These are phyloP conservation scores for Drosophila rhopaloa DNA, from an alignment of 1,140 invertebrate genomes.

Conservation along the genomic window DNA sequence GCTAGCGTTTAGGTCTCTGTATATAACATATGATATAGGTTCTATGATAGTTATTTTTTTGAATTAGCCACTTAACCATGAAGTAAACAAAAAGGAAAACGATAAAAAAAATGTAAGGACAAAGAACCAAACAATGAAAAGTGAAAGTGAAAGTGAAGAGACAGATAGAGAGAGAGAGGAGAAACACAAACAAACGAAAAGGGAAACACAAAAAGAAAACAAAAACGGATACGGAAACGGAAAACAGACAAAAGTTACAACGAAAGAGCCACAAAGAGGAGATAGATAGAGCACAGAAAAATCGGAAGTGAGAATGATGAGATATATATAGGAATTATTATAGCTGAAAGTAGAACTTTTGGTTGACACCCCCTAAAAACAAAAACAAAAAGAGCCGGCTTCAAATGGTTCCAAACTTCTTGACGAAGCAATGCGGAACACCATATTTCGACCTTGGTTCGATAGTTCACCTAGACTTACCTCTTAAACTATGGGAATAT, in stretches of 20 bases:
- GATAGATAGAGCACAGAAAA: slow-evolving; percentile 13
- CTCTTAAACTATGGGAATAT: slow-evolving; percentile 9
- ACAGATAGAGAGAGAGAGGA: slow-evolving; percentile 26
- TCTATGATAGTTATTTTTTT: slow-evolving; percentile 27
- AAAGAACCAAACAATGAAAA: slow-evolving; percentile 44
- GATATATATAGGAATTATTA: slow-evolving; percentile 24
- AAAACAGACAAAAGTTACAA: slow-evolving; percentile 51
- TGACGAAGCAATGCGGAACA: slow-evolving; percentile 26
- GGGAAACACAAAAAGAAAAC: slow-evolving; percentile 12
- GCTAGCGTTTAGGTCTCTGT: slow-evolving; percentile 14
- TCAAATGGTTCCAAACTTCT: slow-evolving; percentile 30
- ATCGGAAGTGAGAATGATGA: slow-evolving; percentile 6
- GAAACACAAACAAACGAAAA: slow-evolving; percentile 23
- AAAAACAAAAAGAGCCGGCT: slow-evolving; percentile 11
- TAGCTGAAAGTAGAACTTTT: slow-evolving; percentile 49
- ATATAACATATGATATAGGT: slow-evolving; percentile 24
- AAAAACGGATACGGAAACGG: slow-evolving; percentile 39
- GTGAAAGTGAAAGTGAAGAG: slow-evolving; percentile 29
- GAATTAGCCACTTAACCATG: slow-evolving; percentile 59
- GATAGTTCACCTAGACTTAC: slow-evolving; percentile 18
- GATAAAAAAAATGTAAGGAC: slow-evolving; percentile 19
- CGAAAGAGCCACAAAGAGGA: slow-evolving; percentile 46
- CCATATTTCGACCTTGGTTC: slow-evolving; percentile 20
- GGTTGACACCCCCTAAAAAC: slow-evolving; percentile 9
- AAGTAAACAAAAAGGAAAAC: slow-evolving; percentile 47